Percentiles rank a stretch among this genome's conserved stretches.
Conservation (phyloP, 2,113 vertebrate genomes). For the Psilopogon haemacephalus region DNA sequence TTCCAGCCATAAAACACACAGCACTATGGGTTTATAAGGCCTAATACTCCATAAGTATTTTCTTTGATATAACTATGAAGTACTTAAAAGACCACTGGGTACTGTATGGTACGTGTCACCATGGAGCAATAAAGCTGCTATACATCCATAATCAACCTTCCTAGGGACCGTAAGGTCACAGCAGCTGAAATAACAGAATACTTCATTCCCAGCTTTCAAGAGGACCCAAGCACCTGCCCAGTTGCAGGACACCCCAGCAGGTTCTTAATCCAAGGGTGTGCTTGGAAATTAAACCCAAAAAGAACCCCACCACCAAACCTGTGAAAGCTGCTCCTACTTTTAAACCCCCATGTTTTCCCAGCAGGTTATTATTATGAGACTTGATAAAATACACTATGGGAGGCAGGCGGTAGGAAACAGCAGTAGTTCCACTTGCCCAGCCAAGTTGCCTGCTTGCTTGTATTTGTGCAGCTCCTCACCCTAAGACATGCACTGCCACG, state of each 20-base stretch:
- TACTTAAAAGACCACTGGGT: slow-evolving; percentile 55
- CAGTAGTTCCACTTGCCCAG: not conserved
- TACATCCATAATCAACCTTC: slow-evolving; percentile 52
- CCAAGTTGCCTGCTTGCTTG: not conserved
- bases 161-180: slow-evolving; percentile 44
- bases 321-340: not conserved
- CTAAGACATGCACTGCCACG: not conserved
- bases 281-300: not conserved
- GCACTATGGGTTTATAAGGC: slow-evolving; percentile 38
- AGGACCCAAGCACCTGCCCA: slow-evolving; percentile 40
- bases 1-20: slow-evolving; percentile 44
- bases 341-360: not conserved
- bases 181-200: slow-evolving; percentile 71
- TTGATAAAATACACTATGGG: not conserved
- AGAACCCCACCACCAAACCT: not conserved
- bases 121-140: slow-evolving; percentile 46
- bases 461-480: not conserved
- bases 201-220: slow-evolving; percentile 16
- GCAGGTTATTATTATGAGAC: not conserved
- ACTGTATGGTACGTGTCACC: slow-evolving; percentile 4
- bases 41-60: slow-evolving; percentile 49
- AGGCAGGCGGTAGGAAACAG: not conserved
- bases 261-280: not conserved
- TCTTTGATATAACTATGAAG: slow-evolving; percentile 53
- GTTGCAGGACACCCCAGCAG: not conserved